Evolutionary conservation across 23 tunicate species (phyloP), one percentile per base, ranked within the genome.

Genomic region (Styela clava): DNA sequence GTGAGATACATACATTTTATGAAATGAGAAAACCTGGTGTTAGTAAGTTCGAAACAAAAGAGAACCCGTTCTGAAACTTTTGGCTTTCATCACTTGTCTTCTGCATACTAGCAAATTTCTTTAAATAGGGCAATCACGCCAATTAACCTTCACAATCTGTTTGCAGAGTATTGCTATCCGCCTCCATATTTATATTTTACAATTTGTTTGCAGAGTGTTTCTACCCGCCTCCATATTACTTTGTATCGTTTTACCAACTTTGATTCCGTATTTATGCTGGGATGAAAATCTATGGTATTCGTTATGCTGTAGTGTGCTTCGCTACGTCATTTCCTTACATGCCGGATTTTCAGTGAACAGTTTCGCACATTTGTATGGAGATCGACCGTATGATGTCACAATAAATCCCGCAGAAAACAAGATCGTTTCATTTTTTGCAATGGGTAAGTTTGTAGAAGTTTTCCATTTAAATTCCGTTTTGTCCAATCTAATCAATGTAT

Each of bases 341-440:
- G 80, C 35, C 1, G 83, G 87, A 22, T 88, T 86, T 86, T 35
- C 74, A 65, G 92, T 88, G 74, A 88, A 88, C 67, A 88, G 92
- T 52, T 79, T 83, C 2, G 92, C 92, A 7, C 92, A 88, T 61
- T 26, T 68, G 67, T 77, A 63, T 34, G 92, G 92, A 24, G 24
- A 77, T 64, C 83, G 67, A 62, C 92, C 92, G 34, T 88, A 88
- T 72, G 92, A 88, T 71, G 77, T 69, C 27, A 30, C 25, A 33
- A 88, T 88, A n/a, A 83, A 78, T 34, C 92, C 92, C 20, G 61
- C 87, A 32, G 87, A 88, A 88, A 88, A 88, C 33, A 3, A 31
- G 30, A 12, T 83, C 21, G 92, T 88, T 24, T 72, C 84, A 1
- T 69, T 88, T 32, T 31, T 61, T 3, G 87, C 92, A 2, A 72